Evolutionary conservation across 2,113 vertebrate species (phyloP).

Genomic region (Anarhynchus alexandrinus): DNA sequence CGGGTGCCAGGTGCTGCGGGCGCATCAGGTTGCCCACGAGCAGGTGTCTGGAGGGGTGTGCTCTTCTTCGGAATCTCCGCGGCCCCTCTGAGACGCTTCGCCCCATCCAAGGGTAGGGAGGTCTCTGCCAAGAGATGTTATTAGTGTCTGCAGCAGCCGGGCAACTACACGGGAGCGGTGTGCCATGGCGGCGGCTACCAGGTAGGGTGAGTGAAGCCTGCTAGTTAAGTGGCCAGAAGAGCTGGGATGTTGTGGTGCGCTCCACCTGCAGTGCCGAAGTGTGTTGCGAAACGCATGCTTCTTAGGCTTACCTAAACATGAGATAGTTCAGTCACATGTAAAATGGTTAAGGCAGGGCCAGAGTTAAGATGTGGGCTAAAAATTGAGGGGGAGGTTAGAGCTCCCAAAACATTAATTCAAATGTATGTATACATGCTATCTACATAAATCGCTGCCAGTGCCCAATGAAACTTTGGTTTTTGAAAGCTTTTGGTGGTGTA

Average conservation of each 20-base stretch:
- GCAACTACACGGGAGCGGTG: neutral
- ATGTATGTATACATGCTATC: neutral
- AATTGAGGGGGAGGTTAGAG: neutral
- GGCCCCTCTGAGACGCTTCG: neutral
- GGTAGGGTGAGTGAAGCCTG: neutral
- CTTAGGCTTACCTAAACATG: neutral
- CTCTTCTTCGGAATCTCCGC: neutral
- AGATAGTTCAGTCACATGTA: neutral
- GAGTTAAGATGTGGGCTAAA: neutral
- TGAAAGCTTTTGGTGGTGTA: neutral
- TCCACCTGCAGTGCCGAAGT: neutral
- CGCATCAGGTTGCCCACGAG: fast-evolving
- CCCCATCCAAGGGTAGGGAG: neutral
- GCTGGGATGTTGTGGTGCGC: neutral
- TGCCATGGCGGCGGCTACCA: fast-evolving
- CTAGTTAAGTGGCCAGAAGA: neutral
- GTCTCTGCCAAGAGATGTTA: neutral
- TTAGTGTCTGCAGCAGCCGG: neutral
- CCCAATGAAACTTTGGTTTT: neutral
- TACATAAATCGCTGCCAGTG: neutral
- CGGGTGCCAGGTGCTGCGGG: no score
- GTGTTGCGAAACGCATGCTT: neutral
- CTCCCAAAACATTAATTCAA: neutral
- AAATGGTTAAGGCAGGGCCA: neutral
- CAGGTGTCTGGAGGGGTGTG: neutral